Evolutionary conservation across 1,140 invertebrate species (phyloP).

Genomic region (Panulirus ornatus): DNA sequence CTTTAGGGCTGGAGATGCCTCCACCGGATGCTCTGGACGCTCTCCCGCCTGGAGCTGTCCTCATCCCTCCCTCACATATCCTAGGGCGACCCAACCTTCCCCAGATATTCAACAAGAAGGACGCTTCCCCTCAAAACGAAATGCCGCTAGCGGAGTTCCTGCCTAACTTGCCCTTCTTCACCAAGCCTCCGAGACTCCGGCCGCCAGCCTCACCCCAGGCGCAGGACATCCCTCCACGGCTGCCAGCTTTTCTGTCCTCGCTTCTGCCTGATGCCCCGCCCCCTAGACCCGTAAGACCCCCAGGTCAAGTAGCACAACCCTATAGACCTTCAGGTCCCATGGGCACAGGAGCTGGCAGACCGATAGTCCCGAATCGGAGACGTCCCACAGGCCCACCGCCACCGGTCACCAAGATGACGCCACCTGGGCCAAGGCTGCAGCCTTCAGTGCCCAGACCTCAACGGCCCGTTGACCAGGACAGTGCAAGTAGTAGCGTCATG

Average conservation of each 20-base stretch:
- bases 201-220: constrained; percentile 35
- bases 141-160: constrained; percentile 51
- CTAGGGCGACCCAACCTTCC: constrained; percentile 59
- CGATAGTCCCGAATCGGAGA: neutral
- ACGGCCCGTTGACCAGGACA: neutral
- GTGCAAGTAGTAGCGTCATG: neutral
- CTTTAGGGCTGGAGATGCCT: constrained; percentile 71
- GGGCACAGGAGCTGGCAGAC: neutral
- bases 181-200: constrained; percentile 20
- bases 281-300: neutral
- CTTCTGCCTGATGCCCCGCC: constrained; percentile 16
- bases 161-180: constrained; percentile 62
- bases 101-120: constrained; percentile 9
- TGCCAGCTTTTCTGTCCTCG: constrained; percentile 50
- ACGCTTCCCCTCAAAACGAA: constrained; percentile 25
- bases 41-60: constrained; percentile 70
- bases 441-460: constrained; percentile 10
- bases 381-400: constrained; percentile 55
- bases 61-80: constrained; percentile 74
- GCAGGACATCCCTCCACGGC: constrained; percentile 47
- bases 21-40: constrained; percentile 73
- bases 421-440: constrained; percentile 5
- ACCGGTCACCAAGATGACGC: constrained; percentile 47
- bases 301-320: neutral
- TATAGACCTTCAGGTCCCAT: neutral